A percentile compares a stretch with the other conserved stretches of the same genome.
phyloP scores from a whole-genome alignment of 1,140 invertebrate species.

The Prorops nasuta region DNA sequence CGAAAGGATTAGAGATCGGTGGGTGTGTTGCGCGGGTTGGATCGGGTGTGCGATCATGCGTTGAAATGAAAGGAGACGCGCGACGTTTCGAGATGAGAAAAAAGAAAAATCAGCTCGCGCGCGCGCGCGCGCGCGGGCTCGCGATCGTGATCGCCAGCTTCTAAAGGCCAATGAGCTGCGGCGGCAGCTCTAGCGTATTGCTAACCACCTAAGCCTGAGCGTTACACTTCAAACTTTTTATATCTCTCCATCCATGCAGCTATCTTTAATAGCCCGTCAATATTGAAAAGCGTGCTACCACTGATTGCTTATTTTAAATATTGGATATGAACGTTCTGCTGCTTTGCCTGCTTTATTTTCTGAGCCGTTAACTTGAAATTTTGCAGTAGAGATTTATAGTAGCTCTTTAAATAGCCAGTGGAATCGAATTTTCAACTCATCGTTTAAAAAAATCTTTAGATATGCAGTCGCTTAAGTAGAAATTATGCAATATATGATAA shows the following conservation, averaged over 20 bases:
- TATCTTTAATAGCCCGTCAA: background rate
- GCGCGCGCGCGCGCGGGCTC: background rate
- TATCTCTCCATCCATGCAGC: background rate
- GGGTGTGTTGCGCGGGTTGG: slow-evolving; percentile 38
- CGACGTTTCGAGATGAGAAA: slow-evolving; percentile 27
- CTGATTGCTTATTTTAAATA: no score
- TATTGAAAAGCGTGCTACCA: no score
- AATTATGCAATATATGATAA: no score
- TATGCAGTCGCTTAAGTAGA: no score
- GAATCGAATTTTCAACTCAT: no score
- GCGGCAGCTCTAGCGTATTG: background rate
- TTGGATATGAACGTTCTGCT: no score
- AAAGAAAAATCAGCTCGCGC: background rate
- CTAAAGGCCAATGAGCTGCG: background rate
- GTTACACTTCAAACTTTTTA: background rate
- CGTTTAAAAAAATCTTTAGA: no score
- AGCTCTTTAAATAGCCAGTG: no score
- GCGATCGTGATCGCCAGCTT: background rate
- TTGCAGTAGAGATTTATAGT: no score
- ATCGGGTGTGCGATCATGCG: slow-evolving; percentile 51
- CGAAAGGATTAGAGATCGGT: slow-evolving; percentile 43
- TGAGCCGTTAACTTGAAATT: no score
- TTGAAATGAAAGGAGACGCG: slow-evolving; percentile 56
- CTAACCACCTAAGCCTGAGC: background rate
- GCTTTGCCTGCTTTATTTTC: no score